Percentiles rank a stretch among this genome's conserved stretches.
Evolutionary conservation across 2,797 vertebrate genomes (phyloP).

Genomic region (Neosilurus mollespiculum): DNA sequence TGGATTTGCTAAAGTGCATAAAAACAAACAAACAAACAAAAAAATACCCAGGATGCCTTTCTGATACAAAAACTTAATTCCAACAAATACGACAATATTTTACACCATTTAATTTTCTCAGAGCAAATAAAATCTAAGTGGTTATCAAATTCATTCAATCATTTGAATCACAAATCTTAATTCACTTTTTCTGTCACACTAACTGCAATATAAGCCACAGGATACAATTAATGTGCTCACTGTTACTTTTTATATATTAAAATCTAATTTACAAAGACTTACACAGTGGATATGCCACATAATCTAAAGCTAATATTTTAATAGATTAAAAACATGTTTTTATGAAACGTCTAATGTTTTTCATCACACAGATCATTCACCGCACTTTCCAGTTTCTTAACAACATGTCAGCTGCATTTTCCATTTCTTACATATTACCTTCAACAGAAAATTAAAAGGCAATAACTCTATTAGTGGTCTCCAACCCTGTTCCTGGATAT

Average conservation of each 20-base stretch:
- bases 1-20: constrained; percentile 56
- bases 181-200: too few relatives aligned
- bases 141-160: neutral
- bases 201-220: neutral
- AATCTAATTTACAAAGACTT: neutral
- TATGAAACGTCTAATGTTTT: neutral
- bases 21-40: neutral
- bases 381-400: too few relatives aligned
- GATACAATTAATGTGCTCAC: neutral
- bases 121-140: neutral
- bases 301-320: neutral
- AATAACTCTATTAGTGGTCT: neutral
- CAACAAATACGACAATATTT: too few relatives aligned
- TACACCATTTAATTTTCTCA: neutral
- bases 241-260: neutral
- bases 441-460: neutral
- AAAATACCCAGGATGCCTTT: neutral
- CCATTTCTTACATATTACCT: neutral
- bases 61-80: neutral
- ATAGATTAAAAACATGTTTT: neutral
- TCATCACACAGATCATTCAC: neutral
- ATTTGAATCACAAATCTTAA: neutral
- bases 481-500: too few relatives aligned
- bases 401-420: neutral
- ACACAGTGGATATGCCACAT: neutral